These are phyloP conservation scores for Clarias laeviceps DNA, from an alignment of 2,797 vertebrate genomes.

Conservation along the genomic window DNA sequence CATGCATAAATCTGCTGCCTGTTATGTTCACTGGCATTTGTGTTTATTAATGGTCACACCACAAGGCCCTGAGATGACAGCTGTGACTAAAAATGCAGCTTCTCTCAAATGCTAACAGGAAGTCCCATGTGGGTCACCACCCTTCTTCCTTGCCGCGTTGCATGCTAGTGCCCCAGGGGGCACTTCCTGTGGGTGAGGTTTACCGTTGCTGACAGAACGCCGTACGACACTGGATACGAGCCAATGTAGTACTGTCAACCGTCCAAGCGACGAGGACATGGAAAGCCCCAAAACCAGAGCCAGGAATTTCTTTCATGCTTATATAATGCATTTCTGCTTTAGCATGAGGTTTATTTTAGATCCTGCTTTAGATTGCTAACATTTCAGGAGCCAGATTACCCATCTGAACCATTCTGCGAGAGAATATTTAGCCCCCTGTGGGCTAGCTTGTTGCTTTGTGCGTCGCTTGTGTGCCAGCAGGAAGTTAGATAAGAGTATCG, in stretches of 20 bases:
- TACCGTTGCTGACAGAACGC: constrained; percentile 28
- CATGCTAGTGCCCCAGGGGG: constrained; percentile 32
- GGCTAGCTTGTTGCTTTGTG: constrained; percentile 15
- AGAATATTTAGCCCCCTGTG: constrained; percentile 11
- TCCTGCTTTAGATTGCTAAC: neutral
- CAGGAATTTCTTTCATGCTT: constrained; percentile 8
- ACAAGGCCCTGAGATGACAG: constrained; percentile 38
- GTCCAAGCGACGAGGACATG: constrained; percentile 23
- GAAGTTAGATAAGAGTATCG: constrained; percentile 25
- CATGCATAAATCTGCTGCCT: constrained; percentile 25
- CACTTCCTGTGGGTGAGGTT: constrained; percentile 49
- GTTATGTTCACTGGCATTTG: constrained; percentile 31
- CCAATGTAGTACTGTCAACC: constrained; percentile 33
- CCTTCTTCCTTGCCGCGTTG: constrained; percentile 39
- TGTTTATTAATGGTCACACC: constrained; percentile 38
- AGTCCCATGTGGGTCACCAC: constrained; percentile 48
- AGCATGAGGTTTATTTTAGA: neutral
- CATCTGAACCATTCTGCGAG: neutral
- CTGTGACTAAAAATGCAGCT: constrained; percentile 42
- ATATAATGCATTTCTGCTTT: neutral
- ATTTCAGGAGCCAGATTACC: neutral
- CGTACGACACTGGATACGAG: constrained; percentile 10
- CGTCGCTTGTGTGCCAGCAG: constrained; percentile 24
- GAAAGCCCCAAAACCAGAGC: constrained; percentile 14
- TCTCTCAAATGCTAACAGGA: constrained; percentile 48